Conservation (phyloP, 2,797 vertebrate species). For the Loriculus beryllinus region DNA sequence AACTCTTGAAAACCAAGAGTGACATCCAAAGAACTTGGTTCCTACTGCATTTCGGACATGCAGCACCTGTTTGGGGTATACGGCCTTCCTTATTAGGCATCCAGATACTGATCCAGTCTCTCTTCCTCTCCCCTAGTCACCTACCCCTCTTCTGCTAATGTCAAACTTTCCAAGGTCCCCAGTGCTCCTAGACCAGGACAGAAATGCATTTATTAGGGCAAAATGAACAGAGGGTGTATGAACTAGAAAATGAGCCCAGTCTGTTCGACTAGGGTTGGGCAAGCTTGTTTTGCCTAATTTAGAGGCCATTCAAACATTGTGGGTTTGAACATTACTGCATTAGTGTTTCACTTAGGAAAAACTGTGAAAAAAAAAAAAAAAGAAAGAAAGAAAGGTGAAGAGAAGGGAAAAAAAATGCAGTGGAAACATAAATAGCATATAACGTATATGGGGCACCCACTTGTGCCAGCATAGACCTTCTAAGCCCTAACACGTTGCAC, state of each 20-base stretch:
- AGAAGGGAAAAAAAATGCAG: constrained; percentile 35
- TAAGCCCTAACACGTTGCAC: constrained; percentile 14
- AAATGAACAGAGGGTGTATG: constrained; percentile 48
- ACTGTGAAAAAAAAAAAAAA: background rate
- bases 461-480: constrained; percentile 35
- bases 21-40: background rate
- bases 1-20: background rate
- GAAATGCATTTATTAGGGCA: constrained; percentile 53
- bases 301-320: constrained; percentile 71
- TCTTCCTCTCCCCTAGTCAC: background rate
- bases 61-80: background rate
- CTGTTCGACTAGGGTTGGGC: constrained; percentile 57
- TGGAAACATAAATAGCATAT: constrained; percentile 66
- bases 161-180: constrained; percentile 35
- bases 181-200: background rate
- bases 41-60: background rate
- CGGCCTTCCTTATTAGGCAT: background rate
- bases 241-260: constrained; percentile 52
- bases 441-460: constrained; percentile 42
- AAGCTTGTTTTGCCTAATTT: constrained; percentile 69
- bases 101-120: background rate
- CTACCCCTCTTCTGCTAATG: background rate
- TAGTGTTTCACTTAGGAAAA: constrained; percentile 68
- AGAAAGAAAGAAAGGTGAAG: background rate
- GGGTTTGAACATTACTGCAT: constrained; percentile 67